phyloP scores from a whole-genome alignment of 2,113 vertebrate species.

The Hippolais icterina region DNA sequence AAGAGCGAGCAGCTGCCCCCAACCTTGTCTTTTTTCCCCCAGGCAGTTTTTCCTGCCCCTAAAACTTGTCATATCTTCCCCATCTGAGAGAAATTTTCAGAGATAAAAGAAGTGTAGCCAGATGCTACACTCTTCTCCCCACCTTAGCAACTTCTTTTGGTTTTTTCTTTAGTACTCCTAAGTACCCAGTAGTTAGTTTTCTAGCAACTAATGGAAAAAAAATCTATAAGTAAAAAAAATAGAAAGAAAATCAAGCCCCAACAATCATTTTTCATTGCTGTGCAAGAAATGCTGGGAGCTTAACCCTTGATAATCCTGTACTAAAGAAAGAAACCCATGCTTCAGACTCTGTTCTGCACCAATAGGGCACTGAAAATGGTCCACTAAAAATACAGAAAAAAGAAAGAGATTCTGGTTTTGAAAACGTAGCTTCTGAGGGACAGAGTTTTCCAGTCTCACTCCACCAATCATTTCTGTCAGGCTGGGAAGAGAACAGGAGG shows the following conservation, averaged over 20 bases:
- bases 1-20: not conserved
- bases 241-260: not conserved
- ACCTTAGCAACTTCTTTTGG: not conserved
- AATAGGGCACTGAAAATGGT: not conserved
- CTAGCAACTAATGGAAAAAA: not conserved
- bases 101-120: not conserved
- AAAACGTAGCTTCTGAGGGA: accelerated
- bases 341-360: accelerated
- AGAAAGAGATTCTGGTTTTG: accelerated
- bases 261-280: not conserved
- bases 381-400: not conserved
- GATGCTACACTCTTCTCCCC: not conserved
- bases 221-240: not conserved
- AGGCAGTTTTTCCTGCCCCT: not conserved
- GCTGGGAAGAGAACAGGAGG: not conserved
- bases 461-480: not conserved
- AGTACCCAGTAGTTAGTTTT: not conserved
- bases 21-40: not conserved
- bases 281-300: not conserved
- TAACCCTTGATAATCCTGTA: not conserved
- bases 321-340: not conserved
- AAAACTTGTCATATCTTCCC: not conserved
- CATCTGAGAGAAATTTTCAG: not conserved
- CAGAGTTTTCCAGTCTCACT: not conserved
- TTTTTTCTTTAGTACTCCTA: not conserved